Conservation (phyloP, 1,140 invertebrate genomes). For the Rhizoglyphus robini region DNA sequence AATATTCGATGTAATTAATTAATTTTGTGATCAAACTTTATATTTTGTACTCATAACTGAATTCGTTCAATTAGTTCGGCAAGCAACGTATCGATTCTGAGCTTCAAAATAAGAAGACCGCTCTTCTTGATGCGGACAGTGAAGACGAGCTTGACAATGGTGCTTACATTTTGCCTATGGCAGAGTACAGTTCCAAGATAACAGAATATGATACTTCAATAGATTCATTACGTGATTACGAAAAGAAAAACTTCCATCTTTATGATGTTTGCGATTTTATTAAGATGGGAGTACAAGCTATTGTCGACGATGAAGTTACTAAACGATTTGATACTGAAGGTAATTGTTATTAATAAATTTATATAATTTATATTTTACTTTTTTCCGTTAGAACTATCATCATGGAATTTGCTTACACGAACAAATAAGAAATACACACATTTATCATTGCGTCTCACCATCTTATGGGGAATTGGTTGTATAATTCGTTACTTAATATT, state of each 20-base stretch:
- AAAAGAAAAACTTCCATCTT: conserved; percentile 24
- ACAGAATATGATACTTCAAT: neutral
- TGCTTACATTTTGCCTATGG: neutral
- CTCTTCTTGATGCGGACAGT: neutral
- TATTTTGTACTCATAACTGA: neutral
- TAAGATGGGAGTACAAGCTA: conserved; percentile 41
- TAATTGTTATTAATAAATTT: neutral
- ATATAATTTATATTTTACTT: neutral
- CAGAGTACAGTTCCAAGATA: neutral
- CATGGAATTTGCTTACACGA: conserved; percentile 84
- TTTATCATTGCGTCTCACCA: conserved; percentile 67
- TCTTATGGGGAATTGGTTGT: conserved; percentile 83
- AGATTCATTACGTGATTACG: neutral
- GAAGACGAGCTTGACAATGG: too few relatives aligned
- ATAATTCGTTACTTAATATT: conserved; percentile 71
- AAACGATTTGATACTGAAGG: conserved; percentile 79
- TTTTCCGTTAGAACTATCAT: conserved; percentile 38
- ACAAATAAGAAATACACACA: conserved; percentile 86
- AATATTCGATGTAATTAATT: conserved; percentile 25
- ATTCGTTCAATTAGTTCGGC: conserved; percentile 2
- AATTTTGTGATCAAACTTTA: neutral
- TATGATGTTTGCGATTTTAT: conserved; percentile 25
- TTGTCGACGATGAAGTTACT: conserved; percentile 89
- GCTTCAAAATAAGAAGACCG: neutral
- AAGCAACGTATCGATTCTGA: conserved; percentile 8